Percentiles rank a stretch among this genome's conserved stretches.
phyloP scores from a whole-genome alignment of 2,888 invertebrate genomes.

The Xestia rhomboidea region DNA sequence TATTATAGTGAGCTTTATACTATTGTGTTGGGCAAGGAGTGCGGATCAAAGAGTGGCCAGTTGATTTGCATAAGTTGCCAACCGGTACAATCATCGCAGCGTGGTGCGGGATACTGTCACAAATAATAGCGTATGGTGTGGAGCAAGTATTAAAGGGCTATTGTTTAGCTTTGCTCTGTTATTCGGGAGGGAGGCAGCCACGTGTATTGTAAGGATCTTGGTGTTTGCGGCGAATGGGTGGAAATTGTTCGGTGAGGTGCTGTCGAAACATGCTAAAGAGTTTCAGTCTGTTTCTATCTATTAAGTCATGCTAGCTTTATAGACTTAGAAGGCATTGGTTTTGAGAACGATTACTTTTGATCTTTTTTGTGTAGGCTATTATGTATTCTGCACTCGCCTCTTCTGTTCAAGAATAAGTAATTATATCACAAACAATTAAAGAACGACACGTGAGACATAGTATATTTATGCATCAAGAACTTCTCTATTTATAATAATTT shows the following conservation, averaged over 20 bases:
- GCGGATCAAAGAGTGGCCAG: slow-evolving; percentile 50
- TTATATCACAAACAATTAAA: background rate
- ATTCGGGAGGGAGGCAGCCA: slow-evolving; percentile 60
- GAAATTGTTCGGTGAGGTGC: slow-evolving; percentile 4
- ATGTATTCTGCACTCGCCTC: background rate
- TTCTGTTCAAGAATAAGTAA: too few relatives aligned
- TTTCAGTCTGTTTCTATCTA: fast-evolving
- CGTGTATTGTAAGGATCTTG: slow-evolving; percentile 63
- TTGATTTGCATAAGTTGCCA: slow-evolving; percentile 57
- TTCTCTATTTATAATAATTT: background rate
- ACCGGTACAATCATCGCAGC: slow-evolving; percentile 54
- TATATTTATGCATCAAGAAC: background rate
- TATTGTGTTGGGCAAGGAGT: slow-evolving; percentile 54
- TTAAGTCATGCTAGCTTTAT: background rate
- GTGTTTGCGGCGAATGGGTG: slow-evolving; percentile 40
- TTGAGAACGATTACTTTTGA: background rate
- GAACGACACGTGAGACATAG: background rate
- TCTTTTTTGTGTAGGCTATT: background rate
- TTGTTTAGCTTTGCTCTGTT: slow-evolving; percentile 64
- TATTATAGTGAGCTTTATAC: slow-evolving; percentile 52
- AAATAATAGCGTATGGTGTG: slow-evolving; percentile 57
- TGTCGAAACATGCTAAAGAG: background rate
- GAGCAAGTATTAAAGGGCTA: slow-evolving; percentile 65
- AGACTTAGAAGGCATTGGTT: background rate
- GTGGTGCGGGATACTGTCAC: slow-evolving; percentile 44